Conservation (phyloP, 1,140 invertebrate species). For the Aethina tumida region DNA sequence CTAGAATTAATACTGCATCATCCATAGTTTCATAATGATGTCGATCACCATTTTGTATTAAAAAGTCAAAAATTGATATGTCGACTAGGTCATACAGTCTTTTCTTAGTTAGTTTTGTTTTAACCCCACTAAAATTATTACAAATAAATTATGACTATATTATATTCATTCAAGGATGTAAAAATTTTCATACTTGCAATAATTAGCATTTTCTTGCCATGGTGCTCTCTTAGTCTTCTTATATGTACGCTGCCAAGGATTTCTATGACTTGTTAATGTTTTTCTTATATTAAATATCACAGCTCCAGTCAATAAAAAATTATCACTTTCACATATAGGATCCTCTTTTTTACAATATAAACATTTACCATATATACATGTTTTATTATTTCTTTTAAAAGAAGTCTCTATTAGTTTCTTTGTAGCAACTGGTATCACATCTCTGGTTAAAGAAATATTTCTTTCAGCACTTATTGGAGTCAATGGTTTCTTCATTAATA, state of each 20-base stretch:
- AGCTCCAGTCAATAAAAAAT: conserved; percentile 65
- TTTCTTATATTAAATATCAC: conserved; percentile 73
- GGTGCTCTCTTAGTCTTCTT: conserved; percentile 58
- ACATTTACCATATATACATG: conserved; percentile 85
- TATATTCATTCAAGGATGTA: too few relatives aligned
- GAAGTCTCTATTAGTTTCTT: conserved; percentile 51
- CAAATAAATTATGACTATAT: too few relatives aligned
- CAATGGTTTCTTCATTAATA: conserved; percentile 65
- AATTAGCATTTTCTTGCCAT: conserved; percentile 71
- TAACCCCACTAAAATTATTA: conserved; percentile 40
- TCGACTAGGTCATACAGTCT: conserved; percentile 79
- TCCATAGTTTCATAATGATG: conserved; percentile 83
- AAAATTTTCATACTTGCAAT: conserved; percentile 55
- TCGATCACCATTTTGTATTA: conserved; percentile 90
- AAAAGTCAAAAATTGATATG: conserved; percentile 82
- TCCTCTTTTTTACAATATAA: conserved; percentile 76
- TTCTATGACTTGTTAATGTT: conserved; percentile 55
- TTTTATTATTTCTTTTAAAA: conserved; percentile 39
- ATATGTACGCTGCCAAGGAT: conserved; percentile 87
- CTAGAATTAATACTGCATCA: conserved; percentile 69
- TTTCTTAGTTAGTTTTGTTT: conserved; percentile 42
- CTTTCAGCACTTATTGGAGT: conserved; percentile 71
- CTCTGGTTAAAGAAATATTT: conserved; percentile 61
- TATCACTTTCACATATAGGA: conserved; percentile 66
- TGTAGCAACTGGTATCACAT: conserved; percentile 63